Base-by-base conservation (phyloP, 2,888 invertebrate species). In the Theristus sp. region DNA sequence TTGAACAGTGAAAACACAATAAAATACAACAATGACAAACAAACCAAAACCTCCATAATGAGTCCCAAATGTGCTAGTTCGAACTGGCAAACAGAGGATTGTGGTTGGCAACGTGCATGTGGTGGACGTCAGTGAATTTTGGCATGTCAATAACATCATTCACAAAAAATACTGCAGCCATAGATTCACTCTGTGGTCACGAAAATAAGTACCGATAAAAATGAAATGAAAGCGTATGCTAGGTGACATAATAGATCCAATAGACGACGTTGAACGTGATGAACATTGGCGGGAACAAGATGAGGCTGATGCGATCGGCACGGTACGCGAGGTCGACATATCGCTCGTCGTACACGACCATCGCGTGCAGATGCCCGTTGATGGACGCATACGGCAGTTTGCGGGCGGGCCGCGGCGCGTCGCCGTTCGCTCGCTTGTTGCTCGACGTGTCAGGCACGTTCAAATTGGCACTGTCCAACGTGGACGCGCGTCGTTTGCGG, bases 191-290 rank as follows among this genome's bases (percentile, higher is more conserved):
- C n/a, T n/a, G n/a, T n/a, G n/a, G n/a, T n/a, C n/a, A n/a, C n/a
- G n/a, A n/a, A n/a, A n/a, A n/a, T n/a, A n/a, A n/a, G n/a, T 38
- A 38, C 6, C 38, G 10, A 17, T 17, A 38, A 38, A 38, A 6
- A 38, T 38, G 10, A 38, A 38, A 38, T 6, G 17, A 38, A 2
- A 30, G 3, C 30, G n/a, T 3, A 31, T 6, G 17, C 10, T 27
- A 31, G 24, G 46, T 22, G 1, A 46, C 10, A 59, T 62, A 59
- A 27, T 62, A 62, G 6, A 20, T 27, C 62, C 62, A 62, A 27
- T 62, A 62, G 38, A 58, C 38, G 1, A 57, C 25, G 49, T 62
- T 62, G 58, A 62, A 62, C 29, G 38, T 53, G 3, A 61, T n/a
- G 29, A 62, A 62, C 20, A 56, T 10, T 26, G 61, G 56, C 29